phyloP scores from a whole-genome alignment of 2,888 invertebrate genomes.

The Aplocera efformata region DNA sequence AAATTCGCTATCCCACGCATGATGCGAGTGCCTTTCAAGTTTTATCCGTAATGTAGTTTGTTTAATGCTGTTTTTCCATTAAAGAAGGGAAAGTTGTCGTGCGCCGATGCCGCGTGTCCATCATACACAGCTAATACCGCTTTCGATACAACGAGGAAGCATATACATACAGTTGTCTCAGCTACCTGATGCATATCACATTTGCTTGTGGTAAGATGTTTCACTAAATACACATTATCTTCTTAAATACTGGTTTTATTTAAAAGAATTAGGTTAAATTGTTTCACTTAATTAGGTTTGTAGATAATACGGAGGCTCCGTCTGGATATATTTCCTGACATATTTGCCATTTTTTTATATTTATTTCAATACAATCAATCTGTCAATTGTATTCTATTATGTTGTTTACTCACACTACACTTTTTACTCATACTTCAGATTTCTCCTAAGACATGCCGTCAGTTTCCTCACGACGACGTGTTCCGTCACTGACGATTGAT shows the following conservation, averaged over 20 bases:
- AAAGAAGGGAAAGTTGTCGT: conserved; percentile 73
- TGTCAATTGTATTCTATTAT: too few species aligned
- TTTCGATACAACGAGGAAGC: conserved; percentile 71
- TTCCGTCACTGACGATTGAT: conserved; percentile 37
- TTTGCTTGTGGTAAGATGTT: too few species aligned
- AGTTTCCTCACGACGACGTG: conserved; percentile 31
- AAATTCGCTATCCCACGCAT: conserved; percentile 40
- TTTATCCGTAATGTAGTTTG: conserved; percentile 54
- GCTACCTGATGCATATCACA: conserved; percentile 18
- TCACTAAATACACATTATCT: too few species aligned
- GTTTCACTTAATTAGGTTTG: too few species aligned
- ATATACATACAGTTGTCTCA: conserved; percentile 37
- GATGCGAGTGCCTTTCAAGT: conserved; percentile 47
- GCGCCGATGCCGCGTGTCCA: conserved; percentile 55
- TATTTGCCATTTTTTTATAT: conserved; percentile 3
- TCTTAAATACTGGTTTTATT: too few species aligned
- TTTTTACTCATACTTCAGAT: conserved; percentile 37
- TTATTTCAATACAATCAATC: conserved; percentile 5
- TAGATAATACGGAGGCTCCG: too few species aligned
- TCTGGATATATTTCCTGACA: neutral
- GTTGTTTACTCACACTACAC: conserved; percentile 10
- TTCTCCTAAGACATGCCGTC: conserved; percentile 44
- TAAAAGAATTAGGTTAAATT: too few species aligned
- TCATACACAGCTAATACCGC: conserved; percentile 70
- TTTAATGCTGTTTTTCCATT: conserved; percentile 71